Evolutionary conservation across 2,113 vertebrate genomes (phyloP), one percentile per base, ranked within the genome.

Genomic region (Passer montanus): DNA sequence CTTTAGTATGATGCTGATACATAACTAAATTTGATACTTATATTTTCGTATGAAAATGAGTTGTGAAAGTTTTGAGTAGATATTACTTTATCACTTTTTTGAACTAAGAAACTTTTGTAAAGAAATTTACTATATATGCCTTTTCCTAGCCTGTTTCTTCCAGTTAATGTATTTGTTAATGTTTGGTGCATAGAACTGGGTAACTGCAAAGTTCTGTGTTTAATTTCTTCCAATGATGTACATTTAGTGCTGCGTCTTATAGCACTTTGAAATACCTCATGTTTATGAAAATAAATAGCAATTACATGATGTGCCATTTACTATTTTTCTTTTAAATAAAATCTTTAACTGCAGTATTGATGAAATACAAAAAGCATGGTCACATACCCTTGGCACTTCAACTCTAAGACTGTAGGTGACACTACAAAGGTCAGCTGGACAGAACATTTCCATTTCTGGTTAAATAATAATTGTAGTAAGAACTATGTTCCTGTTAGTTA

Each of bases 251-350:
- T 99, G 99, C 98, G 98, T 99, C 99, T 99, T 98, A 99, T 99
- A 99, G 99, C 99, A 99, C 99, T 99, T 99, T 99, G 99, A 99
- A 99, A 99, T 99, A 99, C 99, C 99, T 99, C 99, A 99, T 99
- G 98, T 99, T 99, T 99, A 99, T 98, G 98, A 99, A 99, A 99
- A 99, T 99, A 99, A 99, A 99, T 99, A 99, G 99, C 98, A 98
- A 97, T 98, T 98, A 98, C 98, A 97, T 97, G 94, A 98, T 95
- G 84, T 90, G 84, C 84, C 81, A 91, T 88, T 95, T 96, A 91
- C 78, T 96, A 93, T 90, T 96, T 95, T 94, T 96, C 68, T 88
- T 94, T 77, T 44, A 82, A 96, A 77, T 95, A 93, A 95, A 90
- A 47, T 35, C 33, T 82, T 77, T 55, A 81, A 62, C 55, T 5